A percentile compares a stretch with the other conserved stretches of the same genome.
Conservation (phyloP, 2,113 vertebrate species). For the Struthidea cinerea region DNA sequence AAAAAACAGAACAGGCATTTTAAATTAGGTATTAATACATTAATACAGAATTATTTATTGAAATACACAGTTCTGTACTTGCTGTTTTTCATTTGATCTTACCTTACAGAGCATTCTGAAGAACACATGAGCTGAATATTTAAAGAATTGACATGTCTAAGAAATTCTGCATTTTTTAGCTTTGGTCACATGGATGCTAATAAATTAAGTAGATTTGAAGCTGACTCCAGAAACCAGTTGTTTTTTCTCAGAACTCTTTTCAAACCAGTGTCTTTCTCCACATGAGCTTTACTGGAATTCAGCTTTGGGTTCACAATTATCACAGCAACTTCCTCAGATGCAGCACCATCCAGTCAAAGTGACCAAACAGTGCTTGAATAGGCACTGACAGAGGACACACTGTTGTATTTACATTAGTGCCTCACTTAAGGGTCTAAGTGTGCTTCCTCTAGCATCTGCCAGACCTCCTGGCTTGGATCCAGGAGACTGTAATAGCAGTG, state of each 20-base stretch:
- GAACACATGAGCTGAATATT: background rate
- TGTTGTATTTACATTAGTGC: background rate
- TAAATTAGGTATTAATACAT: background rate
- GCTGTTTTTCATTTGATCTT: background rate
- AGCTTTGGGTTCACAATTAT: background rate
- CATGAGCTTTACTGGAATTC: background rate
- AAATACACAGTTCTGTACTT: background rate
- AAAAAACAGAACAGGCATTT: background rate
- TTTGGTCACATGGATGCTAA: background rate
- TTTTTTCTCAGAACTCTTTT: background rate
- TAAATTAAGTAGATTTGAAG: background rate
- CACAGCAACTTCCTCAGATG: background rate
- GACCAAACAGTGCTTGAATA: background rate
- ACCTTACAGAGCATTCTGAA: background rate
- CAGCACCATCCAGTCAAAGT: background rate
- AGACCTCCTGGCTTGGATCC: background rate
- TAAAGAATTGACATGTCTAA: background rate
- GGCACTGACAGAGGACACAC: background rate
- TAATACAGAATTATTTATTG: background rate
- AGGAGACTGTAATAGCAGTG: conserved; percentile 4
- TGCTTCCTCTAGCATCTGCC: background rate
- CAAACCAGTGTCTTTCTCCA: background rate
- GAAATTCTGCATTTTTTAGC: background rate
- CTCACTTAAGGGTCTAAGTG: background rate
- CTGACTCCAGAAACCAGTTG: background rate